Conservation (phyloP, 2,797 vertebrate species). For the Acestrorhynchus altus region DNA sequence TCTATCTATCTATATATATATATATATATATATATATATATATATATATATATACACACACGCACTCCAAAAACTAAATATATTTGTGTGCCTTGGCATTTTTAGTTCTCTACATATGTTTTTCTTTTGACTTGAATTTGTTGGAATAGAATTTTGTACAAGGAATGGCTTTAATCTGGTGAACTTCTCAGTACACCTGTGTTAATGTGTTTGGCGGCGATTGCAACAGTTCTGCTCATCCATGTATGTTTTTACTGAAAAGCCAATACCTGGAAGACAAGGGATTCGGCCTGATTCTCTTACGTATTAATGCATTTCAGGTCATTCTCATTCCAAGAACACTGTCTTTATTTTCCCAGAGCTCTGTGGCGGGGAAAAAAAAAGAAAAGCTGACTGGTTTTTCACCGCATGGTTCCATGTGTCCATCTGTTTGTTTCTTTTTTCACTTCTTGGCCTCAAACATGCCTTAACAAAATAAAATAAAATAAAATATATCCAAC, state of each 20-base stretch:
- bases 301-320: conserved; percentile 34
- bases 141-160: background rate
- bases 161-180: background rate
- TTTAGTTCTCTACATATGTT: background rate
- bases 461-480: no score
- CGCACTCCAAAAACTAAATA: background rate
- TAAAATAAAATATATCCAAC: no score
- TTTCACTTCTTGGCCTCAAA: background rate
- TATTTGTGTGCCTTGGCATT: background rate
- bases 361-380: conserved; percentile 16
- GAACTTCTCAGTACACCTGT: background rate
- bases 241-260: conserved; percentile 44
- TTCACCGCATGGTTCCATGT: background rate
- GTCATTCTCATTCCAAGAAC: conserved; percentile 44
- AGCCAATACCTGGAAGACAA: conserved; percentile 47
- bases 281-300: conserved; percentile 41
- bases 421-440: conserved; percentile 1
- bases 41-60: no score
- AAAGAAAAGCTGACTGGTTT: conserved; percentile 11
- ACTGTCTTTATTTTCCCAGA: conserved; percentile 32
- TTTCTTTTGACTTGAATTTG: background rate
- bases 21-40: no score
- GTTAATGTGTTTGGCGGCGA: background rate
- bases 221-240: conserved; percentile 7
- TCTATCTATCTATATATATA: no score